Evolutionary conservation across 2,888 invertebrate species (phyloP).

Genomic region (Conchocele bisecta): DNA sequence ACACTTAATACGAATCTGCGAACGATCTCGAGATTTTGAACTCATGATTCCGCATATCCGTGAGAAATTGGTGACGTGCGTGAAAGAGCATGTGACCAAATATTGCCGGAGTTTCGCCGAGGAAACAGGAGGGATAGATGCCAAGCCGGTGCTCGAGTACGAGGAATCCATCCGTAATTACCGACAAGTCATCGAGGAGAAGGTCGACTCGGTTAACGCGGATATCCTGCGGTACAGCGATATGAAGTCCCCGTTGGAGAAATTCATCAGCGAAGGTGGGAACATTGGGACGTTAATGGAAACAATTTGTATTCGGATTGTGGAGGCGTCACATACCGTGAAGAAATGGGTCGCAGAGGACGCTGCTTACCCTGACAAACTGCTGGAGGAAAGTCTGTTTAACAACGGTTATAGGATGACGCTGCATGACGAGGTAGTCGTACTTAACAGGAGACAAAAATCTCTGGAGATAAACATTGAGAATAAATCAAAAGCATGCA

Average conservation of each 20-base stretch:
- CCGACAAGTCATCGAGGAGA: conserved; percentile 63
- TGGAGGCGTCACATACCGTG: conserved; percentile 66
- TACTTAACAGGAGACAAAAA: conserved; percentile 52
- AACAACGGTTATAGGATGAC: conserved; percentile 68
- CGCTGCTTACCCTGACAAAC: conserved; percentile 66
- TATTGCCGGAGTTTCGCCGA: conserved; percentile 72
- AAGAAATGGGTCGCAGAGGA: conserved; percentile 72
- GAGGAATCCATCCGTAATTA: conserved; percentile 61
- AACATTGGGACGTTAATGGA: conserved; percentile 64
- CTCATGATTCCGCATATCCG: conserved; percentile 59
- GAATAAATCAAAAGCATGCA: conserved; percentile 53
- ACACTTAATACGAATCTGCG: conserved; percentile 62
- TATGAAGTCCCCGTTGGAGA: conserved; percentile 63
- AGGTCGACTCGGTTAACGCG: conserved; percentile 62
- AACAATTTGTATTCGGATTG: conserved; percentile 66
- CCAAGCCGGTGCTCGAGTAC: conserved; percentile 64
- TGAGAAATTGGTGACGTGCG: conserved; percentile 61
- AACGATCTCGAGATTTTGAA: conserved; percentile 68
- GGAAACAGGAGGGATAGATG: conserved; percentile 65
- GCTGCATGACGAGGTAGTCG: conserved; percentile 60
- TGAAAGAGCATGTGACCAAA: conserved; percentile 66
- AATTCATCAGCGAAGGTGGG: conserved; percentile 62
- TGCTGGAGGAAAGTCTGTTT: conserved; percentile 66
- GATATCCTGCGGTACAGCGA: conserved; percentile 68
- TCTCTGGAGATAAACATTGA: conserved; percentile 57